These are phyloP conservation scores for Centruroides sculpturatus DNA, from an alignment of 1,140 invertebrate species.

Conservation along the genomic window DNA sequence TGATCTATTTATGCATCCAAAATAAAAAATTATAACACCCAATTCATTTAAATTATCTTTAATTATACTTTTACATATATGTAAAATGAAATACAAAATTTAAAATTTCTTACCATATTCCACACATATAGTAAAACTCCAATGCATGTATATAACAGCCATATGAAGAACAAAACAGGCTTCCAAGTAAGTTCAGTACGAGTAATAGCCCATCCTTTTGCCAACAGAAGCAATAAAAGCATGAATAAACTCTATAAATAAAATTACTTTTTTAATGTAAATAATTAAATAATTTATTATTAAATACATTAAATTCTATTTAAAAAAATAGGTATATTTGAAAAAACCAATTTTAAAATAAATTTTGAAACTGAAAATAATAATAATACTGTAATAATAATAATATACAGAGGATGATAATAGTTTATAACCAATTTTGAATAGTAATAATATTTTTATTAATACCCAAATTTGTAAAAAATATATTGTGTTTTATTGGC, in stretches of 20 bases:
- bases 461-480: no score
- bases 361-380: no score
- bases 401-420: no score
- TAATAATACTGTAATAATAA: no score
- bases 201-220: slow-evolving; percentile 95
- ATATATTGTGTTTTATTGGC: no score
- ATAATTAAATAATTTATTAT: neutral
- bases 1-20: no score
- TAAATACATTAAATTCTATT: neutral
- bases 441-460: no score
- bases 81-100: neutral
- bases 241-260: slow-evolving; percentile 74
- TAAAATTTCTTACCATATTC: slow-evolving; percentile 61
- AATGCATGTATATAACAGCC: slow-evolving; percentile 78
- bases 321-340: no score
- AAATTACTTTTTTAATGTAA: neutral
- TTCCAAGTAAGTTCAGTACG: slow-evolving; percentile 70
- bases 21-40: no score
- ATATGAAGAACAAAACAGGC: slow-evolving; percentile 71
- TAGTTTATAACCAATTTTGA: no score
- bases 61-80: neutral
- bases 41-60: neutral
- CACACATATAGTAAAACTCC: slow-evolving; percentile 87
- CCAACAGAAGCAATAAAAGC: slow-evolving; percentile 78
- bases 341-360: no score